Conservation (phyloP, 2,888 invertebrate genomes). For the Harmothoe impar region DNA sequence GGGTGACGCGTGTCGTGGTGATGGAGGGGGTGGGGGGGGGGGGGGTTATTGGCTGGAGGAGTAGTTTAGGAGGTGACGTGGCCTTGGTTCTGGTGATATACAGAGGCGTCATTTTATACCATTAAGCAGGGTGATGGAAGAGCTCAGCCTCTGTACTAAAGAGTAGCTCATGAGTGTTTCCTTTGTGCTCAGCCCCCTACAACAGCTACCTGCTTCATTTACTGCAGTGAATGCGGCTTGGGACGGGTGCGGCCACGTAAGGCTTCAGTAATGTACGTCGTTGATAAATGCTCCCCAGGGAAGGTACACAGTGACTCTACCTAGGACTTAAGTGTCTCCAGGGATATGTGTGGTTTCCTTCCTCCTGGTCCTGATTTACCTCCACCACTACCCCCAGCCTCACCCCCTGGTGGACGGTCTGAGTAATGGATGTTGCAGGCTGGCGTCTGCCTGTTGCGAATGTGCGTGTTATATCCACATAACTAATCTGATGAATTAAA, state of each 20-base stretch:
- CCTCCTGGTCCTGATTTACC: slow-evolving; percentile 14
- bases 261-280: slow-evolving; percentile 13
- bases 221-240: not conserved
- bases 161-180: not conserved
- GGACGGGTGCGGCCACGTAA: not conserved
- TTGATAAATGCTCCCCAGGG: not conserved
- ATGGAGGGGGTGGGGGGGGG: not conserved
- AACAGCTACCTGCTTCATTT: slow-evolving; percentile 16
- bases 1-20: not conserved
- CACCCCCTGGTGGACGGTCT: too few species aligned
- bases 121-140: not conserved
- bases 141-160: not conserved
- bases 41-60: not conserved
- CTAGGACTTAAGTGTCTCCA: too few species aligned
- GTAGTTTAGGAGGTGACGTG: too few species aligned
- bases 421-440: too few species aligned
- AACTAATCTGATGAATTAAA: too few species aligned
- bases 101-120: not conserved
- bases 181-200: not conserved
- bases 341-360: too few species aligned
- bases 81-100: too few species aligned
- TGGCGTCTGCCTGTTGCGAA: too few species aligned
- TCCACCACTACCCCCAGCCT: too few species aligned
- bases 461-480: too few species aligned
- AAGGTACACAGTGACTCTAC: not conserved